Percentiles rank a stretch among this genome's conserved stretches.
phyloP scores from a whole-genome alignment of 2,113 vertebrate species.

The Macquaria ambigua region DNA sequence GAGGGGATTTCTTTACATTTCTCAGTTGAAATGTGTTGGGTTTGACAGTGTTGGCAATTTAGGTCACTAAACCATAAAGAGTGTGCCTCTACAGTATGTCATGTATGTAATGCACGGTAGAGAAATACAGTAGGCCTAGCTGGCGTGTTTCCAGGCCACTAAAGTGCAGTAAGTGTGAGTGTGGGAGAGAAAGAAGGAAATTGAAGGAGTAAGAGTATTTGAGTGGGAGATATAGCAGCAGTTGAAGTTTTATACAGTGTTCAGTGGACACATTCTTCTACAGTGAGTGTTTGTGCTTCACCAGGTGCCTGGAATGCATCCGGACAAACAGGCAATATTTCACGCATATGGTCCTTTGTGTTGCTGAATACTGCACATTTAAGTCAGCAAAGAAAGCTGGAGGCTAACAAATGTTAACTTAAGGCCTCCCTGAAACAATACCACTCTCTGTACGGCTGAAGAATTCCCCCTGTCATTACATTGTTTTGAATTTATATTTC shows the following conservation, averaged over 20 bases:
- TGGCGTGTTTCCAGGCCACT: constrained; percentile 45
- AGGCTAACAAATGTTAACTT: constrained; percentile 61
- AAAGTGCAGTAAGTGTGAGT: constrained; percentile 25
- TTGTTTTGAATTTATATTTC: constrained; percentile 66
- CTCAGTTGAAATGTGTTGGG: constrained; percentile 29
- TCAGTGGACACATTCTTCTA: constrained; percentile 46
- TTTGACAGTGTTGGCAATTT: constrained; percentile 41
- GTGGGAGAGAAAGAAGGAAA: constrained; percentile 7
- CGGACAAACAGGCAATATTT: constrained; percentile 70
- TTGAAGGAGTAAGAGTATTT: constrained; percentile 2
- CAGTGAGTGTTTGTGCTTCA: constrained; percentile 54
- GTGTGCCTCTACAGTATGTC: constrained; percentile 10
- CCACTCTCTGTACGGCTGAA: constrained; percentile 38
- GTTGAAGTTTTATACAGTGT: constrained; percentile 40
- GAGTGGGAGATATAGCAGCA: constrained; percentile 39
- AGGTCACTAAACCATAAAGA: constrained; percentile 40
- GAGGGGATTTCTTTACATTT: constrained; percentile 27
- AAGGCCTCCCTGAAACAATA: constrained; percentile 64
- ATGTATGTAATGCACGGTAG: constrained; percentile 12
- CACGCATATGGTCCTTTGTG: constrained; percentile 66
- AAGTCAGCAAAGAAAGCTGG: constrained; percentile 57
- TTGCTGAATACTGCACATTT: constrained; percentile 55
- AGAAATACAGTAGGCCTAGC: constrained; percentile 36
- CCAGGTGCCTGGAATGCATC: constrained; percentile 67
- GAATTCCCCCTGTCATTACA: constrained; percentile 61